phyloP scores from a whole-genome alignment of 2,113 vertebrate genomes.

The Plecturocebus donacophilus region DNA sequence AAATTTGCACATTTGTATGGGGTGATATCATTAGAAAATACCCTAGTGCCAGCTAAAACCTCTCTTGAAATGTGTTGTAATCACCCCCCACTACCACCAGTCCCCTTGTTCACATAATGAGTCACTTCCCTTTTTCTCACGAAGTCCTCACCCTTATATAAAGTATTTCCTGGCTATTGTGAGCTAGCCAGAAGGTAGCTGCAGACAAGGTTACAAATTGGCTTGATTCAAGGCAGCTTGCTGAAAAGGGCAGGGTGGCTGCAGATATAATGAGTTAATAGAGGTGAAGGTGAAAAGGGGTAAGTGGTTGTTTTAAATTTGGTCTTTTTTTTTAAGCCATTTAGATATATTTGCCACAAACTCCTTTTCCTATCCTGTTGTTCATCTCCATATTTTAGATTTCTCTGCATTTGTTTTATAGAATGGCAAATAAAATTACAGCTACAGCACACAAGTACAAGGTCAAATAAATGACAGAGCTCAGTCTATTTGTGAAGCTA shows the following conservation, averaged over 20 bases:
- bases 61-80: slow-evolving; percentile 25
- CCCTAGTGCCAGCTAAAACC: neutral
- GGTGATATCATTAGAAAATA: slow-evolving; percentile 49
- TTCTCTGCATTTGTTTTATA: slow-evolving; percentile 83
- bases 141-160: neutral
- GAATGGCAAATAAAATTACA: slow-evolving; percentile 88
- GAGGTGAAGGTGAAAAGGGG: slow-evolving; percentile 68
- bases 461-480: slow-evolving; percentile 93
- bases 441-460: slow-evolving; percentile 86
- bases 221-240: slow-evolving; percentile 69
- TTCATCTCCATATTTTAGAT: slow-evolving; percentile 80
- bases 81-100: neutral
- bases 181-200: slow-evolving; percentile 48
- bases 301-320: slow-evolving; percentile 63
- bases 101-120: neutral
- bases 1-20: neutral
- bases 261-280: slow-evolving; percentile 71
- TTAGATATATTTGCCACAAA: slow-evolving; percentile 61
- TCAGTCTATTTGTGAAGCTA: slow-evolving; percentile 92
- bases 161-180: slow-evolving; percentile 36
- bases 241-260: slow-evolving; percentile 68
- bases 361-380: slow-evolving; percentile 56
- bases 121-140: neutral
- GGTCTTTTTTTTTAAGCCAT: slow-evolving; percentile 64
- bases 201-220: slow-evolving; percentile 67